A percentile compares a stretch with the other conserved stretches of the same genome.
Evolutionary conservation across 1,140 invertebrate species (phyloP).

Genomic region (Zaprionus nigranus): DNA sequence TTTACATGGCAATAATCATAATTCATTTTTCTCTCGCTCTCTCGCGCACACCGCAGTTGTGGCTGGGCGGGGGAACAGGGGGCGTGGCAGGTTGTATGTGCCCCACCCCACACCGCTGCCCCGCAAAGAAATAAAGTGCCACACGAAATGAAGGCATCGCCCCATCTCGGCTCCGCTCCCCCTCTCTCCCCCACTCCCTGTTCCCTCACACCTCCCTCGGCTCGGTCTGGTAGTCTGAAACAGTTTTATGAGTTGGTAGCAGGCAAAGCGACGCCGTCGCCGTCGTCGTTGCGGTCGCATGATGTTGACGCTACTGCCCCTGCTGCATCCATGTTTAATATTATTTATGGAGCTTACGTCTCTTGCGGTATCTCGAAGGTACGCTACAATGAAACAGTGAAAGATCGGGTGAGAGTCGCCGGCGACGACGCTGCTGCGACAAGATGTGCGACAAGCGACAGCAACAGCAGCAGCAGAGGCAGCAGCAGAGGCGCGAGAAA

Average conservation of each 20-base stretch:
- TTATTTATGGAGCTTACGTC: slow-evolving; percentile 75
- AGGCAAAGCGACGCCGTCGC: slow-evolving; percentile 43
- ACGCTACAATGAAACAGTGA: slow-evolving; percentile 51
- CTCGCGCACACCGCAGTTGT: slow-evolving; percentile 4
- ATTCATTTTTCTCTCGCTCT: slow-evolving; percentile 77
- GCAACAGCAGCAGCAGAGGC: not conserved
- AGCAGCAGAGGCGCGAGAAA: not conserved
- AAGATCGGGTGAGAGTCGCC: slow-evolving; percentile 59
- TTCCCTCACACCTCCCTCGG: slow-evolving; percentile 17
- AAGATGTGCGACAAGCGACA: slow-evolving; percentile 57
- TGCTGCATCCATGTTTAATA: slow-evolving; percentile 74
- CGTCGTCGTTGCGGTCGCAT: slow-evolving; percentile 29
- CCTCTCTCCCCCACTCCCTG: not conserved
- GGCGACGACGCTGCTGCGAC: slow-evolving; percentile 20
- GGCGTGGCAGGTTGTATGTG: slow-evolving; percentile 50
- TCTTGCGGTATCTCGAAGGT: slow-evolving; percentile 54
- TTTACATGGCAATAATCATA: slow-evolving; percentile 85
- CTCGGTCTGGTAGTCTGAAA: slow-evolving; percentile 47
- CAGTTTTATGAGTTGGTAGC: slow-evolving; percentile 81
- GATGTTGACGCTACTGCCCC: slow-evolving; percentile 45
- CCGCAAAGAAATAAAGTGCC: slow-evolving; percentile 52
- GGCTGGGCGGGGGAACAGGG: not conserved
- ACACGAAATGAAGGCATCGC: slow-evolving; percentile 57
- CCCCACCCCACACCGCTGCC: not conserved
- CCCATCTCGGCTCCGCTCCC: no score